phyloP scores from a whole-genome alignment of 2,113 vertebrate species.

The Campylomormyrus numenius region DNA sequence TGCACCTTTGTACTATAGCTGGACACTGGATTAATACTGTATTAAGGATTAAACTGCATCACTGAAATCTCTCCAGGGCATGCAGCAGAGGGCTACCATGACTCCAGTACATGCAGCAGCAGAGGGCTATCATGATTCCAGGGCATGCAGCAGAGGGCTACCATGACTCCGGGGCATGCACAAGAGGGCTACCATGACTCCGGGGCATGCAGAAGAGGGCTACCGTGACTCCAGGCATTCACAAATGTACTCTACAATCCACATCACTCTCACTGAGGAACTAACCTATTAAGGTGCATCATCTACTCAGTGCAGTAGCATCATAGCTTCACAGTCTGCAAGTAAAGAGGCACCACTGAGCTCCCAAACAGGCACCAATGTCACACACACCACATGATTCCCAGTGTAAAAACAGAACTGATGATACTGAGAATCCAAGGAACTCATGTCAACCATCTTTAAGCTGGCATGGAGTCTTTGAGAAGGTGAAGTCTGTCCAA shows the following conservation, averaged over 20 bases:
- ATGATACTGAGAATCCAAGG: not conserved
- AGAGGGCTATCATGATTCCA: no score
- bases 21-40: not conserved
- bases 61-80: not conserved
- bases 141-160: not conserved
- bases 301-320: not conserved
- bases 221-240: not conserved
- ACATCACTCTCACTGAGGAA: not conserved
- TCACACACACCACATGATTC: not conserved
- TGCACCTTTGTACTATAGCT: not conserved
- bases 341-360: not conserved
- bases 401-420: not conserved
- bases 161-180: not conserved
- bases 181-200: no score
- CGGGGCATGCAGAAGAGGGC: not conserved
- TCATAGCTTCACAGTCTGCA: not conserved
- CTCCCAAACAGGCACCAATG: not conserved
- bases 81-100: no score
- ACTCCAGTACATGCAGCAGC: not conserved
- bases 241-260: not conserved
- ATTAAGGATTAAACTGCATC: not conserved
- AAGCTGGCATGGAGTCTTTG: not conserved
- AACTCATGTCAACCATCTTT: not conserved
- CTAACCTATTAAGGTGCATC: not conserved
- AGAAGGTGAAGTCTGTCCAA: not conserved